phyloP scores from a whole-genome alignment of 1,140 invertebrate species.

The Drosophila tropicalis region DNA sequence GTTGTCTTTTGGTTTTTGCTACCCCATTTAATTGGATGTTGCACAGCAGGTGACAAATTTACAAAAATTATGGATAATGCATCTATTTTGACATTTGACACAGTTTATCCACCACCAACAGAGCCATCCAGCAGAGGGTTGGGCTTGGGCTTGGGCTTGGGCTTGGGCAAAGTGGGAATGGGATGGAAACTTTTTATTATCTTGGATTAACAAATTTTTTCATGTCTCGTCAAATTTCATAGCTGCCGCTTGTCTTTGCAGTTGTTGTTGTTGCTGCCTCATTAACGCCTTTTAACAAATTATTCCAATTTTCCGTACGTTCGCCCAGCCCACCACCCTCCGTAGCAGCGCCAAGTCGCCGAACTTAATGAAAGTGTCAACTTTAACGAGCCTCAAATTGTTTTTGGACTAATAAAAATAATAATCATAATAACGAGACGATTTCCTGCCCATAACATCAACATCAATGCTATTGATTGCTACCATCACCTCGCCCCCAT shows the following conservation, averaged over 20 bases:
- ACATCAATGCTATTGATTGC: conserved; percentile 74
- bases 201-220: conserved; percentile 65
- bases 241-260: not conserved
- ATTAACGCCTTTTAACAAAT: conserved; percentile 74
- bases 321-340: not conserved
- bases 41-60: conserved; percentile 55
- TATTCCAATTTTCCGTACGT: conserved; percentile 45
- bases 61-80: conserved; percentile 4
- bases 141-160: too few relatives aligned
- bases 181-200: not conserved
- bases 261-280: conserved; percentile 38
- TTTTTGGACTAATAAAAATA: conserved; percentile 59
- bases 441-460: conserved; percentile 51
- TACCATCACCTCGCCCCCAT: conserved; percentile 42
- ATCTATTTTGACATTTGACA: conserved; percentile 79
- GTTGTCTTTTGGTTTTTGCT: conserved; percentile 37
- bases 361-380: conserved; percentile 81
- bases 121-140: conserved; percentile 21
- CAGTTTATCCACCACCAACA: conserved; percentile 57
- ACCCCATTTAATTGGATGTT: conserved; percentile 76
- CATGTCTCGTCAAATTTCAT: conserved; percentile 74
- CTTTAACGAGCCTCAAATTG: conserved; percentile 81
- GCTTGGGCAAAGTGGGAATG: not conserved
- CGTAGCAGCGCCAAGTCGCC: conserved; percentile 50
- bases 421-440: conserved; percentile 38